These are phyloP conservation scores for Eristalinus aeneus DNA, from an alignment of 2,888 invertebrate species.

Conservation along the genomic window DNA sequence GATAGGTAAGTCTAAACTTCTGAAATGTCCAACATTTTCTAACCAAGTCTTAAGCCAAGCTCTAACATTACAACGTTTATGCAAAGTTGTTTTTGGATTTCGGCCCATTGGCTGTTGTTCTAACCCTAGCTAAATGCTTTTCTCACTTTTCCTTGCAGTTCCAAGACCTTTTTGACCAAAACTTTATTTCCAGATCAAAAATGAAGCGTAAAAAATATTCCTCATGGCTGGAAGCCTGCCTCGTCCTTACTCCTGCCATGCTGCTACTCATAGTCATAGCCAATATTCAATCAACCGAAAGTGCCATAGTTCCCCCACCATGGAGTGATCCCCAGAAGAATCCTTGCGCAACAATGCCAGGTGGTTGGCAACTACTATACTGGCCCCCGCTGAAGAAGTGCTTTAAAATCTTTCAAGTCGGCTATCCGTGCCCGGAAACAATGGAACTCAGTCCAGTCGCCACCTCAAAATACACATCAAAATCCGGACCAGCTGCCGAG, in stretches of 20 bases:
- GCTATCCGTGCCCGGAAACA: conserved; percentile 91
- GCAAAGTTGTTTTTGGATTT: no score
- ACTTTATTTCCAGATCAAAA: conserved; percentile 2
- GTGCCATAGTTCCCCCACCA: conserved; percentile 88
- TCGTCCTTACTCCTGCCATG: conserved; percentile 71
- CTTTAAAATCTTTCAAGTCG: conserved; percentile 92
- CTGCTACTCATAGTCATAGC: conserved; percentile 35
- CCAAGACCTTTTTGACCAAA: neutral
- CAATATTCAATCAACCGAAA: conserved; percentile 67
- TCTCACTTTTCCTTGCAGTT: no score
- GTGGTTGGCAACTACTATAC: conserved; percentile 92
- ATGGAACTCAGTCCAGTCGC: conserved; percentile 89
- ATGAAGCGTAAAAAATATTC: conserved; percentile 76
- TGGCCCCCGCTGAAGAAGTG: conserved; percentile 92
- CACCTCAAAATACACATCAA: conserved; percentile 78
- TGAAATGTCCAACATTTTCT: no score
- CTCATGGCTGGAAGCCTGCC: conserved; percentile 74
- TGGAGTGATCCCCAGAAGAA: conserved; percentile 92
- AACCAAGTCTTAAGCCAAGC: no score
- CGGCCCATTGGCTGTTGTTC: no score
- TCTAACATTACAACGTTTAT: no score
- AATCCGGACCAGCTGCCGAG: conserved; percentile 85
- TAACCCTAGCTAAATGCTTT: no score
- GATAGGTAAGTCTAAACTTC: no score
- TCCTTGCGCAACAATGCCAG: conserved; percentile 89